Conservation (phyloP, 2,888 invertebrate species). For the Nymphalis urticae region DNA sequence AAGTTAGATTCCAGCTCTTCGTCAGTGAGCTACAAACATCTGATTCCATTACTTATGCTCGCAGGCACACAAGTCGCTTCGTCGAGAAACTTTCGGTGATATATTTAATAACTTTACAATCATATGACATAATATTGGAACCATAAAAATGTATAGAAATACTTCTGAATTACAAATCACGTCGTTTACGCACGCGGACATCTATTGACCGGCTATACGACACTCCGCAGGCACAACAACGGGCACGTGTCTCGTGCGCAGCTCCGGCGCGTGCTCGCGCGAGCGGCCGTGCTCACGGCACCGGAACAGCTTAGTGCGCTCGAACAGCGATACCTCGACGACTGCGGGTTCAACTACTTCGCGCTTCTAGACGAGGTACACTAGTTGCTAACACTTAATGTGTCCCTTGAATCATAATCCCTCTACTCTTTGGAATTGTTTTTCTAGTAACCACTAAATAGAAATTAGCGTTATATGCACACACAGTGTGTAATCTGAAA, state of each 20-base stretch:
- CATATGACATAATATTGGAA: too few species aligned
- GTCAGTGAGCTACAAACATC: background rate
- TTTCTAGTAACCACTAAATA: too few species aligned
- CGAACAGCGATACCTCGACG: constrained; percentile 86
- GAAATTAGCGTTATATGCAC: too few species aligned
- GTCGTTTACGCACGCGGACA: too few species aligned
- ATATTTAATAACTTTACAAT: background rate
- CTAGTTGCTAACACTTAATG: background rate
- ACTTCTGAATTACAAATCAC: too few species aligned
- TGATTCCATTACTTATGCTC: background rate
- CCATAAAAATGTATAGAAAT: too few species aligned
- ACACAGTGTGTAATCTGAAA: too few species aligned
- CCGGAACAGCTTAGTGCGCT: constrained; percentile 85
- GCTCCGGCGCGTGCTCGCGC: constrained; percentile 86
- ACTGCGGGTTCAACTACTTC: constrained; percentile 88
- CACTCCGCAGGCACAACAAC: constrained; percentile 58
- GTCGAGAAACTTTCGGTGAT: background rate
- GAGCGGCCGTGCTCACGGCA: constrained; percentile 85
- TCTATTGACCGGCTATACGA: background rate
- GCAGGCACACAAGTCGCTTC: background rate
- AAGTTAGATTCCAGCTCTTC: background rate
- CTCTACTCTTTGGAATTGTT: too few species aligned
- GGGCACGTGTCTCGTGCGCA: constrained; percentile 87
- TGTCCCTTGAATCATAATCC: too few species aligned
- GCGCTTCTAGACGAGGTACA: constrained; percentile 85